phyloP scores from a whole-genome alignment of 2,888 invertebrate species.

The Epinotia brunnichana region DNA sequence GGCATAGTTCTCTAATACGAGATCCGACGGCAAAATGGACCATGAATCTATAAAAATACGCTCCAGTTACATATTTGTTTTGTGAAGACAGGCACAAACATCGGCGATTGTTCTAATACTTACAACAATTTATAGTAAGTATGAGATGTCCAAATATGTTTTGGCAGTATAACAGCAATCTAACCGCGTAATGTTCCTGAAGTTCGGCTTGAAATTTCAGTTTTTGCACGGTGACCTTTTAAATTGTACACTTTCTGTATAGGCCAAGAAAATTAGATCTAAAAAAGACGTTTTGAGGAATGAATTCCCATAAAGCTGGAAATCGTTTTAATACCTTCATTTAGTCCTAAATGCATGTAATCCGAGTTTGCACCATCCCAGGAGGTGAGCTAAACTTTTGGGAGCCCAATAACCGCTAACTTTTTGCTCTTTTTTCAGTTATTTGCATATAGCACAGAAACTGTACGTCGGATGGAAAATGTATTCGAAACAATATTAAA shows the following conservation, averaged over 20 bases:
- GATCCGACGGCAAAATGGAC: slow-evolving; percentile 62
- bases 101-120: background rate
- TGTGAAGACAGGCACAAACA: slow-evolving; percentile 42
- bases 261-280: no score
- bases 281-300: no score
- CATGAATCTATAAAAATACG: slow-evolving; percentile 72
- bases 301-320: no score
- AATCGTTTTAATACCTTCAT: no score
- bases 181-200: background rate
- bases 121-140: background rate
- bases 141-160: background rate
- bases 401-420: no score
- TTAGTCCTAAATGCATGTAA: no score
- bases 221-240: background rate
- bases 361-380: no score
- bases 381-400: no score
- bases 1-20: slow-evolving; percentile 62
- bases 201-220: background rate
- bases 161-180: background rate
- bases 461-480: no score
- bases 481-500: no score
- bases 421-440: no score
- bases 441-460: no score
- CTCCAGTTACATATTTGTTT: slow-evolving; percentile 67
- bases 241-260: background rate